A percentile compares a stretch with the other conserved stretches of the same genome.
Conservation (phyloP, 2,113 vertebrate genomes). For the Gavia stellata region DNA sequence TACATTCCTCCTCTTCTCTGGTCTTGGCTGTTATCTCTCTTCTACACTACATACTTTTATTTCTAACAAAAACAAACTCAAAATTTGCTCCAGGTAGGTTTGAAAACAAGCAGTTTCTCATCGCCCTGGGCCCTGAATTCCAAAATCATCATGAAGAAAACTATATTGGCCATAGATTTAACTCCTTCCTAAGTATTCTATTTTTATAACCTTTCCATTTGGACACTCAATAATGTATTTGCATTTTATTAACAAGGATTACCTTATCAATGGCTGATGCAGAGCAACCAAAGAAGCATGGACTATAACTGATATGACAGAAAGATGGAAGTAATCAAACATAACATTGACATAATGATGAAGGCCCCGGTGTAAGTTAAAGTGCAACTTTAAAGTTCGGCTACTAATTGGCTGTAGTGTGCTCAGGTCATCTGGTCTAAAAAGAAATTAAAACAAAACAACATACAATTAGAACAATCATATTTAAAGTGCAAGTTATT, state of each 20-base stretch:
- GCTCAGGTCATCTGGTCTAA: slow-evolving; percentile 87
- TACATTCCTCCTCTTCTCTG: neutral
- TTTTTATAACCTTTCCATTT: neutral
- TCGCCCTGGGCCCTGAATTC: neutral
- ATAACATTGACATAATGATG: slow-evolving; percentile 97
- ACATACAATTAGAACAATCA: neutral
- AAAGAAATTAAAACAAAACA: slow-evolving; percentile 8
- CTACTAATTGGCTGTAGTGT: slow-evolving; percentile 95
- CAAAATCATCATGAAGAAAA: neutral
- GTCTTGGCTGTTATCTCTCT: neutral
- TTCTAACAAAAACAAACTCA: neutral
- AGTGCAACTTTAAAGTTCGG: slow-evolving; percentile 93
- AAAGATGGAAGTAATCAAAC: slow-evolving; percentile 99
- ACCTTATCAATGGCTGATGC: slow-evolving; percentile 98
- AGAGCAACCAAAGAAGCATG: slow-evolving; percentile 95
- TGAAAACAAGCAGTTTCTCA: neutral
- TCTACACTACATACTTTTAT: neutral
- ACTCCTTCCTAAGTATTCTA: neutral
- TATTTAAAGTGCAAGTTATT: neutral
- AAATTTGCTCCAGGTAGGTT: neutral
- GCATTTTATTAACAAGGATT: neutral
- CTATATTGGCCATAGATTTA: neutral
- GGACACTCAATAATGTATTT: neutral
- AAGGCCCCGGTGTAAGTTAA: slow-evolving; percentile 91
- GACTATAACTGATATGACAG: slow-evolving; percentile 90